Evolutionary conservation across 1,140 invertebrate genomes (phyloP).

Genomic region (Vollenhovia emeryi): DNA sequence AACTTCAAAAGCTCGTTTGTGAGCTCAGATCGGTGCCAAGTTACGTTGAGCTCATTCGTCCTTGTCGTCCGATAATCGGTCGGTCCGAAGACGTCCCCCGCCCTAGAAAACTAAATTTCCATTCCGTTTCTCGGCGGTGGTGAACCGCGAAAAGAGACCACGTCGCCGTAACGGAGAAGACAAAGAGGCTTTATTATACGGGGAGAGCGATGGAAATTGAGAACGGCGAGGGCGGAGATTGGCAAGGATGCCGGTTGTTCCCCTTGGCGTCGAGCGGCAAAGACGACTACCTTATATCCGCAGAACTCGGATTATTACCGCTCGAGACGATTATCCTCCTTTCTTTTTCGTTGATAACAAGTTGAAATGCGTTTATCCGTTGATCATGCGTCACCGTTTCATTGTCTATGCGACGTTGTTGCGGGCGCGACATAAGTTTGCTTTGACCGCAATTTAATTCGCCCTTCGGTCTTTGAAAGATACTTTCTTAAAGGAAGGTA

Average conservation of each 20-base stretch:
- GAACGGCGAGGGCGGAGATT: constrained; percentile 67
- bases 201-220: constrained; percentile 71
- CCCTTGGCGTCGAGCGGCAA: constrained; percentile 23
- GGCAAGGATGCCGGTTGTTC: constrained; percentile 53
- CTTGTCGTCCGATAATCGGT: constrained; percentile 66
- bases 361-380: background rate
- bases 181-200: constrained; percentile 76
- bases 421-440: background rate
- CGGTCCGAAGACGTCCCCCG: constrained; percentile 61
- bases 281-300: constrained; percentile 68
- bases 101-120: constrained; percentile 69
- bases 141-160: constrained; percentile 52
- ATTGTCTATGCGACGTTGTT: background rate
- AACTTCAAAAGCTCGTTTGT: constrained; percentile 50
- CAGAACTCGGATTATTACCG: constrained; percentile 58
- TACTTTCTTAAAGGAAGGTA: background rate
- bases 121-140: constrained; percentile 43
- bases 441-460: background rate
- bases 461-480: background rate
- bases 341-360: background rate
- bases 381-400: background rate
- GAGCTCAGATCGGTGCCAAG: constrained; percentile 37
- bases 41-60: constrained; percentile 36
- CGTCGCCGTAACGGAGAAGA: constrained; percentile 49
- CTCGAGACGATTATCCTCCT: constrained; percentile 1